These are phyloP conservation scores for Macrotus californicus DNA, from an alignment of 2,113 vertebrate genomes.

Conservation along the genomic window DNA sequence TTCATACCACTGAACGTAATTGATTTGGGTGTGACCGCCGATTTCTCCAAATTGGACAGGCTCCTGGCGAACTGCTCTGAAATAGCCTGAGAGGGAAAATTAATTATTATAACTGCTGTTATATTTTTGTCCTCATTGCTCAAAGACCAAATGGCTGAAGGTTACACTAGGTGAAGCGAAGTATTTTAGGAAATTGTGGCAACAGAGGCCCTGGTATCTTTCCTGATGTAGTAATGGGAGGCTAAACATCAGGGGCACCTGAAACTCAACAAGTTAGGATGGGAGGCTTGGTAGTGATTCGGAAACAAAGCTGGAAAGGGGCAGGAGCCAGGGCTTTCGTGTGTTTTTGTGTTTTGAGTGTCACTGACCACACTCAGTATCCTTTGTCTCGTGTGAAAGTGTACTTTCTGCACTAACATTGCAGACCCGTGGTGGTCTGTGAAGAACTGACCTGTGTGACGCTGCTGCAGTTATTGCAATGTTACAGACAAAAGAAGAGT, in stretches of 20 bases:
- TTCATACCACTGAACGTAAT: constrained; percentile 97
- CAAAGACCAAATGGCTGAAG: not conserved
- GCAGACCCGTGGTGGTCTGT: not conserved
- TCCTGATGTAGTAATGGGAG: not conserved
- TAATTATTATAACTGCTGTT: not conserved
- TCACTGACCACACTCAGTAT: accelerated
- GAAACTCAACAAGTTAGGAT: not conserved
- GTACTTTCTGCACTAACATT: not conserved
- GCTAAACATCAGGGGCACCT: not conserved
- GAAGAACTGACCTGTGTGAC: not conserved
- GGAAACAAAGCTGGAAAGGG: not conserved
- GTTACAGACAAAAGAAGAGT: not conserved
- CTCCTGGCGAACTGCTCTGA: constrained; percentile 93
- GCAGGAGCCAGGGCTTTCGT: not conserved
- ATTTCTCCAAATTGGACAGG: constrained; percentile 95
- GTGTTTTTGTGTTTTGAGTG: not conserved
- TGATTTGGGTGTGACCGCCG: constrained; percentile 89
- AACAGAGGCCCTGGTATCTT: not conserved
- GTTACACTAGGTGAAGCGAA: not conserved
- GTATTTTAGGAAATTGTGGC: not conserved
- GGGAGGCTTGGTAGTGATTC: not conserved
- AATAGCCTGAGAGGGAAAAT: constrained; percentile 85
- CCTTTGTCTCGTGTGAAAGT: not conserved
- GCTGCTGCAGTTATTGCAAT: not conserved
- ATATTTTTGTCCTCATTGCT: not conserved